Evolutionary conservation across 2,888 invertebrate genomes (phyloP), one percentile per base, ranked within the genome.

Genomic region (Mythimna pallens): DNA sequence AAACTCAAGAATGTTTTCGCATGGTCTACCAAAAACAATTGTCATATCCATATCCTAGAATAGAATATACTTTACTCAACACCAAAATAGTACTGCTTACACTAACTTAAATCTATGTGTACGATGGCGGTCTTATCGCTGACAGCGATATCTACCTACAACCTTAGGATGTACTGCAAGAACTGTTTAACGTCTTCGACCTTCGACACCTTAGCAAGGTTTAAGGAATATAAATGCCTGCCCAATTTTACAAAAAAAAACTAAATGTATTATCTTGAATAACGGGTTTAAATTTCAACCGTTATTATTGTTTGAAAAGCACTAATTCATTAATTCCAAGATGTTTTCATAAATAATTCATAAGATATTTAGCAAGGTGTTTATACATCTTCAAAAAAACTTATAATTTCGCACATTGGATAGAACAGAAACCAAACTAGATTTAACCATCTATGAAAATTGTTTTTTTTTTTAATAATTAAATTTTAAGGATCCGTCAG

Each of bases 271-370:
- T 54, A 70, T 58, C 34, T 50, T 14, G 43, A 61, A 58, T 82
- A 85, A 85, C 83, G 73, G 83, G 22, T 72, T 70, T 66, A 12
- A 50, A 72, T 69, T 63, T 55, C 30, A 57, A 81, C 85, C 78
- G 86, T 86, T 85, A 82, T 80, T 80, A 78, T 82, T 71, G 70
- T 78, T 75, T 25, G 22, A 66, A 73, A 65, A 65, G 12, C 58
- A 64, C 54, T 73, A 70, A 84, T 75, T 68, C 54, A 83, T 78
- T 76, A 20, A 73, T 68, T 55, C 40, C 50, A 30, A 62, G 22
- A 50, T 55, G 10, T 47, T 43, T 64, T 69, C 34, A 84, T 84
- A 76, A 73, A 85, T 78, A 78, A 84, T 76, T 77, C 55, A 82
- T 67, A 55, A n/a, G n/a, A n/a, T n/a, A n/a, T n/a, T n/a, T n/a